These are phyloP conservation scores for Ianthella basta DNA, from an alignment of 37 sponge, comb jelly and placozoan genomes.

Conservation along the genomic window DNA sequence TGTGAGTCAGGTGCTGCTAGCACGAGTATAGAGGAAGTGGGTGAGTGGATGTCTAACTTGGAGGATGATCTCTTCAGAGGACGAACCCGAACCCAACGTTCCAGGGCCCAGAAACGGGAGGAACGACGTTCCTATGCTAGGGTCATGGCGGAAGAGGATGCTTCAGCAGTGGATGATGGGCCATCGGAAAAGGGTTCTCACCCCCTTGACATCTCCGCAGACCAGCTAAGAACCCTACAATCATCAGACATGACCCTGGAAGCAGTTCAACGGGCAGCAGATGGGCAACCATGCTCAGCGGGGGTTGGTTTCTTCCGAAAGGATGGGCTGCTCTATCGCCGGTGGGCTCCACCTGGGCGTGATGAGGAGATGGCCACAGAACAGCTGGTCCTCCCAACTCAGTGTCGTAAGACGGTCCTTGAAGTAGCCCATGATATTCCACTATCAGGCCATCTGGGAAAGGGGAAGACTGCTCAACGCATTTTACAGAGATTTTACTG, in stretches of 20 bases:
- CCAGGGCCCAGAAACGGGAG: background rate
- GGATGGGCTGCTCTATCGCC: conserved; percentile 29
- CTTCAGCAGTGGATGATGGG: no score
- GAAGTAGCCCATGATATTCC: background rate
- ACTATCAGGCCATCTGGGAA: conserved; percentile 8
- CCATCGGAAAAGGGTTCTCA: background rate
- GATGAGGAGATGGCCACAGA: conserved; percentile 20
- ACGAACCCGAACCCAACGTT: background rate
- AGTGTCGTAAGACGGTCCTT: background rate
- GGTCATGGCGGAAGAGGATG: no score
- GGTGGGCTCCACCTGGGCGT: conserved; percentile 13
- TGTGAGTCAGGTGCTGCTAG: no score
- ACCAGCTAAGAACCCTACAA: conserved; percentile 13
- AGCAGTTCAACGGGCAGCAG: background rate
- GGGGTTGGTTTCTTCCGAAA: background rate
- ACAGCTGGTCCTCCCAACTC: background rate
- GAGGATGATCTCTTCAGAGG: conserved; percentile 31
- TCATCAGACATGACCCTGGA: conserved; percentile 19
- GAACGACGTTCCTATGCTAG: no score
- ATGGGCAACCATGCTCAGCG: background rate
- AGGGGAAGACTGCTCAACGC: background rate
- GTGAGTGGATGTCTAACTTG: background rate
- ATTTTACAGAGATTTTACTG: background rate
- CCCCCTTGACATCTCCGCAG: conserved; percentile 24
- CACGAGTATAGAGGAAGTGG: no score